These are phyloP conservation scores for Ctenosaura bakeri DNA, from an alignment of 2,797 vertebrate genomes.

Conservation along the genomic window DNA sequence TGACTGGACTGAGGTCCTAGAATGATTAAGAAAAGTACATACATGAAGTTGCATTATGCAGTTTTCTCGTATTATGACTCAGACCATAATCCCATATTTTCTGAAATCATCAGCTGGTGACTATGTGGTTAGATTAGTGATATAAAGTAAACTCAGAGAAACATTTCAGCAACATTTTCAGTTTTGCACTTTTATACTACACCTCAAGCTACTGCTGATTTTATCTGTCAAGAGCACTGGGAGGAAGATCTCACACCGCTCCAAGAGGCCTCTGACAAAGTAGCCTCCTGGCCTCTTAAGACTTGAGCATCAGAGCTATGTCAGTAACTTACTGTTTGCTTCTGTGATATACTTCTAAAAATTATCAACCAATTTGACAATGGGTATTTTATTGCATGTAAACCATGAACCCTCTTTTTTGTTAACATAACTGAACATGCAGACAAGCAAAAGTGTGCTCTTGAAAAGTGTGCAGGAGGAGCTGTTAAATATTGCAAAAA, in stretches of 20 bases:
- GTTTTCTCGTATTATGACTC: no score
- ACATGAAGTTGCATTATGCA: no score
- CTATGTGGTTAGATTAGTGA: background rate
- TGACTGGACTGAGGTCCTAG: no score
- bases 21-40: no score
- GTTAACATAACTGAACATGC: background rate
- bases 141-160: background rate
- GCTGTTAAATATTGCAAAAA: background rate
- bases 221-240: background rate
- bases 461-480: background rate
- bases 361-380: background rate
- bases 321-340: background rate
- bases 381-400: background rate
- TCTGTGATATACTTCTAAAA: background rate
- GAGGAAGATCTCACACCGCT: background rate
- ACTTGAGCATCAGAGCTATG: background rate
- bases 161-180: background rate
- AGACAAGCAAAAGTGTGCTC: background rate
- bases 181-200: background rate
- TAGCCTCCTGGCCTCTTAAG: background rate
- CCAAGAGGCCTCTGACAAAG: background rate
- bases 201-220: background rate
- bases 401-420: background rate
- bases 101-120: no score
- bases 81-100: no score